phyloP scores from a whole-genome alignment of 2,888 invertebrate genomes.

The Lasioglossum vierecki region DNA sequence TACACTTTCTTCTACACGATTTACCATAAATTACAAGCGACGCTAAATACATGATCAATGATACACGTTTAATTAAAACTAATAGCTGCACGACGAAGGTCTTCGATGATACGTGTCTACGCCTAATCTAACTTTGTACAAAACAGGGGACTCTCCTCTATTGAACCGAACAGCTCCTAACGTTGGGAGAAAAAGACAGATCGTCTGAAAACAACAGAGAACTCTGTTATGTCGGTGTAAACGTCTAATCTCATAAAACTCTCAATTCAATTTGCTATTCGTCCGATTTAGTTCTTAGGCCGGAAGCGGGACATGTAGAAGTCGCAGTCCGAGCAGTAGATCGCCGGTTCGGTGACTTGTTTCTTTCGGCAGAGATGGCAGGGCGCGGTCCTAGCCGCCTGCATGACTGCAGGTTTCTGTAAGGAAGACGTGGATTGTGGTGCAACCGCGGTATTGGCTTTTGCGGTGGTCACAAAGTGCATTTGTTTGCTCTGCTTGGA shows the following conservation, averaged over 20 bases:
- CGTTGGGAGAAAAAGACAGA: neutral
- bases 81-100: constrained; percentile 71
- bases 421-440: constrained; percentile 85
- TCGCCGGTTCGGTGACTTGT: constrained; percentile 90
- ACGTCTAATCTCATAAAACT: neutral
- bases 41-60: constrained; percentile 30
- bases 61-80: constrained; percentile 35
- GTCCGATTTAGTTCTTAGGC: constrained; percentile 85
- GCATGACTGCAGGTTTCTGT: constrained; percentile 52
- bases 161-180: neutral
- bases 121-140: constrained; percentile 62
- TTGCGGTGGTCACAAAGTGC: constrained; percentile 90
- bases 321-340: constrained; percentile 96
- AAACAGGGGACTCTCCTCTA: neutral
- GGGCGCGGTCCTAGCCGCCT: constrained; percentile 86
- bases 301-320: constrained; percentile 95
- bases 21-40: constrained; percentile 52
- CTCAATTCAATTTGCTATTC: neutral
- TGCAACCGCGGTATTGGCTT: constrained; percentile 87
- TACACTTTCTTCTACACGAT: constrained; percentile 34
- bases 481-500: constrained; percentile 86
- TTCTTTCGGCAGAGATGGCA: constrained; percentile 96
- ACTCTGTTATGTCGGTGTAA: neutral
- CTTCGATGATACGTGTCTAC: constrained; percentile 45
- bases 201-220: neutral